phyloP scores from a whole-genome alignment of 1,140 invertebrate genomes.

The Maniola jurtina region DNA sequence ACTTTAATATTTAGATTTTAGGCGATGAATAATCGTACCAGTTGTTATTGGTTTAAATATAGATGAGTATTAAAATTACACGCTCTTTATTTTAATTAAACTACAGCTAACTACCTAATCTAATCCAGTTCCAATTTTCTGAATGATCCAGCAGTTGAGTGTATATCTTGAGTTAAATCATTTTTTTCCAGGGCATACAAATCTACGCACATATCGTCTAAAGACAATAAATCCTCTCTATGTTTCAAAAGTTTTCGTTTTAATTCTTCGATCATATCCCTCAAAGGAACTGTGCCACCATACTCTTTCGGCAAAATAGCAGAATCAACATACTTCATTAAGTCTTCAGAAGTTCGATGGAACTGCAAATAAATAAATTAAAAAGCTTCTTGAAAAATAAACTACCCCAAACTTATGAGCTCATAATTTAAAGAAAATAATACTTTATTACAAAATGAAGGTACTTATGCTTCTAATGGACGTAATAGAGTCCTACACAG shows the following conservation, averaged over 20 bases:
- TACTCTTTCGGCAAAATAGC: conserved; percentile 92
- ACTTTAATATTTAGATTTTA: too few relatives aligned
- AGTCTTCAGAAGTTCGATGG: conserved; percentile 84
- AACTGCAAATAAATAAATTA: conserved; percentile 77
- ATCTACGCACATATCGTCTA: conserved; percentile 90
- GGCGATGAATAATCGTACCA: too few relatives aligned
- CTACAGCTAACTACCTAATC: neutral
- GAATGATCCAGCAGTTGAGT: conserved; percentile 86
- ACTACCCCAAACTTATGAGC: neutral
- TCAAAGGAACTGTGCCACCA: conserved; percentile 87
- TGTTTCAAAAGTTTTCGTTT: conserved; percentile 83
- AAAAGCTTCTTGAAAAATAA: neutral
- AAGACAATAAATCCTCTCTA: conserved; percentile 82
- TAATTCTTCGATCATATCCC: conserved; percentile 88
- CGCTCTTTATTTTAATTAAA: neutral
- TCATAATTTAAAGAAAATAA: too few relatives aligned
- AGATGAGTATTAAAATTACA: neutral
- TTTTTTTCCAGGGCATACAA: conserved; percentile 82
- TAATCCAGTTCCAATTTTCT: conserved; percentile 90
- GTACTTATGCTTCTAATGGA: too few relatives aligned
- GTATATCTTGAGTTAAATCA: conserved; percentile 83
- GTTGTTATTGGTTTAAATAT: too few relatives aligned
- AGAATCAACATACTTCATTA: conserved; percentile 84
- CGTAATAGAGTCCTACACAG: too few relatives aligned
- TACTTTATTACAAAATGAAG: too few relatives aligned